Evolutionary conservation across 2,888 invertebrate genomes (phyloP), one percentile per base, ranked within the genome.

Genomic region (Acanthopleura granulata): DNA sequence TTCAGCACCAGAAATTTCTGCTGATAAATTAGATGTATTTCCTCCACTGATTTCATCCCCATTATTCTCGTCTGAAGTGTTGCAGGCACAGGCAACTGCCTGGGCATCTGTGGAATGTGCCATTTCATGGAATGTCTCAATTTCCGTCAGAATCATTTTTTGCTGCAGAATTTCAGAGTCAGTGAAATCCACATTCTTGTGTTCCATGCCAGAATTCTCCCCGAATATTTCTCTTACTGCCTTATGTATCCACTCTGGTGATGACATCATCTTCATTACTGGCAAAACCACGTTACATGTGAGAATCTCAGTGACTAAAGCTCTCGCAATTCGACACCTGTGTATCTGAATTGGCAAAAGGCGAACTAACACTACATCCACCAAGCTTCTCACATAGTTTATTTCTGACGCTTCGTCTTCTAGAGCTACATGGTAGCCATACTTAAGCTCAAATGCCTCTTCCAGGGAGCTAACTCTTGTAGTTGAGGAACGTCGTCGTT

Each of bases 231-330:
- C 76, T 40, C 85, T 82, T 6, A 86, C 77, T 69, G 77, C 80
- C 77, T 85, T 83, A 81, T 84, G 82, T 25, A 87, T 77, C 80
- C 85, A 87, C 72, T 83, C 82, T 22, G 85, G 76, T 62, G 83
- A 79, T 49, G 81, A 80, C 9, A 87, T 70, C 74, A 83, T 77
- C 25, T 81, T 76, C 50, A 85, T 77, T 30, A 85, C 72, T 72
- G 81, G 80, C 50, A 81, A 79, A 62, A 85, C 75, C 25, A 86
- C 77, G 76, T 85, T 85, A n/a, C 73, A 80, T 27, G 82, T 80
- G 15, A 86, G 72, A 57, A 87, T 83, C 62, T 84, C 82, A 22
- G 22, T 71, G 27, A 30, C 77, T 29, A 70, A 72, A n/a, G 74
- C 72, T 27, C 70, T n/a, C 4, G 76, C 74, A 72, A 75, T 76